Evolutionary conservation across 1,140 invertebrate species (phyloP).

Genomic region (Drosophila miranda): DNA sequence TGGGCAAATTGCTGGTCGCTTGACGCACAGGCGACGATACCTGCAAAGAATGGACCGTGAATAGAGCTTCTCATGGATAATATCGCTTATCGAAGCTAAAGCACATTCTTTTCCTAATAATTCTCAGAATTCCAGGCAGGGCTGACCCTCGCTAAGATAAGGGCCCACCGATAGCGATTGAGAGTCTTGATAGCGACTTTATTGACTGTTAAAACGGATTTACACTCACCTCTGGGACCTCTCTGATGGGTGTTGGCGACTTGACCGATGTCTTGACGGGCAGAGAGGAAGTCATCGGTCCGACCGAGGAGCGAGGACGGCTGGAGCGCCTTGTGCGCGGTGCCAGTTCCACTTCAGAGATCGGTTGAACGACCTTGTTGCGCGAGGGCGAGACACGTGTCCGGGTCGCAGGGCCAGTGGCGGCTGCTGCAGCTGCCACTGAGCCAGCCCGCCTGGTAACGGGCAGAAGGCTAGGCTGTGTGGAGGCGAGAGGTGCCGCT

Average conservation of each 20-base stretch:
- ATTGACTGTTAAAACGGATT: background rate
- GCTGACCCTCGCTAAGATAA: slow-evolving; percentile 14
- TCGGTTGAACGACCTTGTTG: slow-evolving; percentile 27
- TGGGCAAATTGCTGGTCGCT: slow-evolving; percentile 57
- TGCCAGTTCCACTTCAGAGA: slow-evolving; percentile 8
- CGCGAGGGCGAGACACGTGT: slow-evolving; percentile 69
- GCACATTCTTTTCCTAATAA: too few species aligned
- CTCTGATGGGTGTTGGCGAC: slow-evolving; percentile 61
- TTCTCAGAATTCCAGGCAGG: too few species aligned
- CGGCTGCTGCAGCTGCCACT: background rate
- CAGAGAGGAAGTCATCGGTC: slow-evolving; percentile 15
- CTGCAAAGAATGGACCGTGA: slow-evolving; percentile 26
- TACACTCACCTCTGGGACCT: slow-evolving; percentile 59
- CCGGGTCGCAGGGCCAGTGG: slow-evolving; percentile 22
- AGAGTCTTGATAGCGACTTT: background rate
- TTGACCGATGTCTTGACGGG: slow-evolving; percentile 41
- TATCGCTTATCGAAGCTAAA: background rate
- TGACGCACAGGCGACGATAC: slow-evolving; percentile 42
- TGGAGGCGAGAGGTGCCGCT: slow-evolving; percentile 3
- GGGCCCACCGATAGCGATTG: too few species aligned
- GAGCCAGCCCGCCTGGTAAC: slow-evolving; percentile 31
- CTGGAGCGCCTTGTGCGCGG: slow-evolving; percentile 68
- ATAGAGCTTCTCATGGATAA: background rate
- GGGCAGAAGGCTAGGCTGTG: slow-evolving; percentile 39
- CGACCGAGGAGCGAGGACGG: slow-evolving; percentile 57